A percentile compares a stretch with the other conserved stretches of the same genome.
Conservation (phyloP, 2,113 vertebrate species). For the Plecturocebus donacophilus region DNA sequence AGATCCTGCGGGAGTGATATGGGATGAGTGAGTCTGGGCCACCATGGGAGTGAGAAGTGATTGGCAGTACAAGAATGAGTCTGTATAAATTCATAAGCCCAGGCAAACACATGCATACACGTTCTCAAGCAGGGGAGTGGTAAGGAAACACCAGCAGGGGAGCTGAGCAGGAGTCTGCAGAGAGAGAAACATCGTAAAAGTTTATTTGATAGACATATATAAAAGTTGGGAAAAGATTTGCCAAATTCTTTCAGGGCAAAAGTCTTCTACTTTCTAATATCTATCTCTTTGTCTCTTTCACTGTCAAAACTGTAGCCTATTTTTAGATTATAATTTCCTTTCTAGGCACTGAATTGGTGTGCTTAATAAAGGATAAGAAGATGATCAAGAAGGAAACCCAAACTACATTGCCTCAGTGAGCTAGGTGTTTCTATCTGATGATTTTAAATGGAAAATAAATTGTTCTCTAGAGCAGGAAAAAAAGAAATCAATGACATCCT, state of each 20-base stretch:
- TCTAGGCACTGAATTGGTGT: not conserved
- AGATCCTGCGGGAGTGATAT: fast-evolving
- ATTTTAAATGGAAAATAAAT: conserved; percentile 49
- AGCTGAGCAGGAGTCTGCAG: not conserved
- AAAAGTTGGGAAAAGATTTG: not conserved
- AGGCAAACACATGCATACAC: not conserved
- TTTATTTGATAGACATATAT: not conserved
- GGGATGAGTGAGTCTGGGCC: not conserved
- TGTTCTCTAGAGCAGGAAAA: not conserved
- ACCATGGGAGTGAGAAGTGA: fast-evolving
- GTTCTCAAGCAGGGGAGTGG: not conserved
- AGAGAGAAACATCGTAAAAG: not conserved
- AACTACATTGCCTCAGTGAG: not conserved
- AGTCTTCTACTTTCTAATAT: not conserved
- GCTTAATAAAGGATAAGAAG: not conserved
- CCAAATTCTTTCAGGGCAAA: not conserved
- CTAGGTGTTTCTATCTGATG: not conserved
- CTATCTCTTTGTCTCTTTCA: not conserved
- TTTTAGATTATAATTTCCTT: not conserved
- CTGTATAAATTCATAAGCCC: too few relatives aligned
- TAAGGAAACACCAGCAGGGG: not conserved
- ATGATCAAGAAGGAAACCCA: not conserved
- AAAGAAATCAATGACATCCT: conserved; percentile 23
- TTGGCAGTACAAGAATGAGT: fast-evolving
- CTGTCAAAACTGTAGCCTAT: not conserved